Evolutionary conservation across 1,140 invertebrate species (phyloP).

Genomic region (Odontomachus brunneus): DNA sequence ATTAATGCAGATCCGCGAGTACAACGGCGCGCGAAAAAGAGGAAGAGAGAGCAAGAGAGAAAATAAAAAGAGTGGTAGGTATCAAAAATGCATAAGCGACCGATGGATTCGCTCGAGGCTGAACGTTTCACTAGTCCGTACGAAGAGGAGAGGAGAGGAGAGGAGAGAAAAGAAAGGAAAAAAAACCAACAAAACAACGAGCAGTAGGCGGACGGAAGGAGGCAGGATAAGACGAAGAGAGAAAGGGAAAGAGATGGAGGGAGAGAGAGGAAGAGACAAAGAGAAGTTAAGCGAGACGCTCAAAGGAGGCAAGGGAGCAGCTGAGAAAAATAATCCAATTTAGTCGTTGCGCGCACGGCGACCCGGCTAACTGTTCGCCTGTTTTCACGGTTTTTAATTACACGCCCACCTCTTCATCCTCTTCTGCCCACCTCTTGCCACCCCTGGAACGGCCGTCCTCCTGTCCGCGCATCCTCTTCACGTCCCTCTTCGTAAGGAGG

Average conservation of each 20-base stretch:
- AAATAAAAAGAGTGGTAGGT: background rate
- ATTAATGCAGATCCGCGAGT: constrained; percentile 36
- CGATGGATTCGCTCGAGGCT: constrained; percentile 17
- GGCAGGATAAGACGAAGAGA: constrained; percentile 6
- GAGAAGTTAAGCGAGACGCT: constrained; percentile 41
- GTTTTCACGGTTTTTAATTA: constrained; percentile 84
- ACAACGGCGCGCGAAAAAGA: constrained; percentile 21
- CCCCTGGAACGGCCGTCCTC: no score
- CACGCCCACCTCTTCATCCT: constrained; percentile 57
- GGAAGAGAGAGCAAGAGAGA: background rate
- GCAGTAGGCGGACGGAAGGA: constrained; percentile 43
- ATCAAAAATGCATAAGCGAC: background rate
- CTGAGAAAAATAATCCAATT: constrained; percentile 83
- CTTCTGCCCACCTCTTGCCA: no score
- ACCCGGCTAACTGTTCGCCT: constrained; percentile 70
- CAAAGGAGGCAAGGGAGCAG: constrained; percentile 59
- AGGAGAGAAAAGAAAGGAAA: background rate
- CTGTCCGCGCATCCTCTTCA: no score
- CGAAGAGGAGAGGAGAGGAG: background rate
- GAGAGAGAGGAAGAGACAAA: constrained; percentile 33
- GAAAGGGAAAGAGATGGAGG: background rate
- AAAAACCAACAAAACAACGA: constrained; percentile 34
- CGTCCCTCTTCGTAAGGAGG: no score
- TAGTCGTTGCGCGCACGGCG: constrained; percentile 70
- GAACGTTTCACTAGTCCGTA: constrained; percentile 28